phyloP scores from a whole-genome alignment of 2,797 vertebrate genomes.

The Peromyscus nudipes region DNA sequence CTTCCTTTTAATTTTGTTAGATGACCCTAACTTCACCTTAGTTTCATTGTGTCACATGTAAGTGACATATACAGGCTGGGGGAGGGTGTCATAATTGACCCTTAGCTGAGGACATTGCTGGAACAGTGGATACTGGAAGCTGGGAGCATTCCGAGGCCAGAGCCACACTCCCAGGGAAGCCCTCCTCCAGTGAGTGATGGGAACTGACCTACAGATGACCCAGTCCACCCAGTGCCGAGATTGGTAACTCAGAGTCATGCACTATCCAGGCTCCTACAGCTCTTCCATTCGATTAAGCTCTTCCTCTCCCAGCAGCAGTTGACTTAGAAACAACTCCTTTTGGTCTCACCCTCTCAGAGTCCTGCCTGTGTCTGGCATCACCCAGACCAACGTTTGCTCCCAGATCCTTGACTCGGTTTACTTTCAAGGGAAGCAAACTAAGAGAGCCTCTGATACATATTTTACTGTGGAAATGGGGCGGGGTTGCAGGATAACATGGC shows the following conservation, averaged over 20 bases:
- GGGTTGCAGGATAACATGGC: not conserved
- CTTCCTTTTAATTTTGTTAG: conserved; percentile 31
- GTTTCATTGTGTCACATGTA: not conserved
- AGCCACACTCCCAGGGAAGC: not conserved
- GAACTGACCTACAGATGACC: not conserved
- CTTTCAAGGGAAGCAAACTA: not conserved
- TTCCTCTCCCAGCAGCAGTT: too few relatives aligned
- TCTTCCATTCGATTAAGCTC: not conserved
- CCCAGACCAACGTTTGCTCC: not conserved
- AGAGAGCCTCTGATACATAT: not conserved
- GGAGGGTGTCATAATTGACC: not conserved
- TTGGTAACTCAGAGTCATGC: too few relatives aligned
- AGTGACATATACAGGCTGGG: not conserved
- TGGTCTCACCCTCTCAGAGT: not conserved
- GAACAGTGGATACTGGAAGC: not conserved
- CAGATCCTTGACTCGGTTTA: not conserved
- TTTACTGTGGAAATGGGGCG: not conserved
- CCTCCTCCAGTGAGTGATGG: not conserved
- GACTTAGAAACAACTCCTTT: not conserved
- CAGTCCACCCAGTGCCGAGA: too few relatives aligned
- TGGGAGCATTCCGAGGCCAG: not conserved
- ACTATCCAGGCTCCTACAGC: rapidly evolving
- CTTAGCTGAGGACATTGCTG: not conserved
- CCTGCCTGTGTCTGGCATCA: not conserved
- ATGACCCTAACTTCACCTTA: not conserved